phyloP scores from a whole-genome alignment of 2,113 vertebrate species.

The Sminthopsis crassicaudata region DNA sequence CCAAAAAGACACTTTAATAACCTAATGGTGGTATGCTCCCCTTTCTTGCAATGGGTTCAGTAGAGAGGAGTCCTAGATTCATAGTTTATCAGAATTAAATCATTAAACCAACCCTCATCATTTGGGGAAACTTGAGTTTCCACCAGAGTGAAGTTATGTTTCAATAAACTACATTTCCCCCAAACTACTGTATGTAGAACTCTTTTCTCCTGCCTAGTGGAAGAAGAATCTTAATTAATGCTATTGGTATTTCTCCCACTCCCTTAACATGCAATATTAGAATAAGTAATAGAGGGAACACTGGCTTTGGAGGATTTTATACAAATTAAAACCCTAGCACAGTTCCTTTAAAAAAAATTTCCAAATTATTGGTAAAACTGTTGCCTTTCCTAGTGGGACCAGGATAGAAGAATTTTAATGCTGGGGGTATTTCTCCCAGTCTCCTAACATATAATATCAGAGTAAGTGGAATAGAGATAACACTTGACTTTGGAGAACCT shows the following conservation, averaged over 20 bases:
- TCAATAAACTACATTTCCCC: neutral
- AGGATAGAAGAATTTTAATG: neutral
- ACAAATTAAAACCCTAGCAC: no score
- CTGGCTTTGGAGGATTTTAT: no score
- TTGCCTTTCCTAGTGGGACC: neutral
- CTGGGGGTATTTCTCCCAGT: neutral
- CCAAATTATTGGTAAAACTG: neutral
- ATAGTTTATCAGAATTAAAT: neutral
- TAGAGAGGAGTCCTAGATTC: neutral
- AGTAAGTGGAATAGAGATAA: neutral
- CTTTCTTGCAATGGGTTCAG: no score
- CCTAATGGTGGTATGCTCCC: neutral
- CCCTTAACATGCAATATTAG: no score
- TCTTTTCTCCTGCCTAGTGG: no score
- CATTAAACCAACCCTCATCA: conserved; percentile 7
- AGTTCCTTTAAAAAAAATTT: no score
- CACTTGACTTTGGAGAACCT: neutral
- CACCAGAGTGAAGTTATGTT: neutral
- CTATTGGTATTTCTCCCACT: no score
- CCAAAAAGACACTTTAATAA: neutral
- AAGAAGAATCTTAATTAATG: no score
- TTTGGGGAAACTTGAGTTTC: conserved; percentile 22
- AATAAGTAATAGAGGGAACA: no score
- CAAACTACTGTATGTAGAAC: no score
- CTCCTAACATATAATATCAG: neutral